phyloP scores from a whole-genome alignment of 2,113 vertebrate genomes.

The Chloropsis hardwickii region DNA sequence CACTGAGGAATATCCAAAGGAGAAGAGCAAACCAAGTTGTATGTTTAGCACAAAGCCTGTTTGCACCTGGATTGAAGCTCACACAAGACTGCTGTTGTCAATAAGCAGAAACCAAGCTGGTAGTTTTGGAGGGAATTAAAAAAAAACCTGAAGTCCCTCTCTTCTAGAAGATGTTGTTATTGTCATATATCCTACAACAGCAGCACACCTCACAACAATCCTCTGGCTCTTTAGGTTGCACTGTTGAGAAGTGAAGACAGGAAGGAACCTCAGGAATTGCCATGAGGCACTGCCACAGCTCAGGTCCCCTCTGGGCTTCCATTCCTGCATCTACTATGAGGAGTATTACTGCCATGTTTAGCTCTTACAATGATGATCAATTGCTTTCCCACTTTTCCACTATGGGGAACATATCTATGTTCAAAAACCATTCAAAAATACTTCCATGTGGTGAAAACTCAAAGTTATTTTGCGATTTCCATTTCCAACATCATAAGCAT shows the following conservation, averaged over 20 bases:
- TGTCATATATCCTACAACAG: not conserved
- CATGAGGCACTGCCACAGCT: not conserved
- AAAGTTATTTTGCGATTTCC: not conserved
- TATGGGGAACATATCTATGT: not conserved
- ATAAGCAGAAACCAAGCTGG: not conserved
- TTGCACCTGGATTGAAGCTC: not conserved
- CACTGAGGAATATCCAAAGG: not conserved
- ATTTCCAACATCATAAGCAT: not conserved
- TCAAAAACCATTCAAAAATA: not conserved
- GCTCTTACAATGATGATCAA: not conserved
- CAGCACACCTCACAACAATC: not conserved
- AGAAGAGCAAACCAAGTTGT: not conserved
- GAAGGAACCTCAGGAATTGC: not conserved
- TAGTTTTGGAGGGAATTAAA: not conserved
- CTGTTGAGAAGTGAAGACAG: not conserved
- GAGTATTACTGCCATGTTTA: not conserved
- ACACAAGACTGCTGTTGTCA: not conserved
- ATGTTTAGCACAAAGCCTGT: not conserved
- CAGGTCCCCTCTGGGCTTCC: not conserved
- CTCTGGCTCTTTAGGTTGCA: not conserved
- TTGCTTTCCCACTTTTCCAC: not conserved
- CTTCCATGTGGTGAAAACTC: not conserved
- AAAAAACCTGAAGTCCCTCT: accelerated
- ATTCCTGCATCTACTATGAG: not conserved
- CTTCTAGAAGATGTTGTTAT: not conserved